These are phyloP conservation scores for Adelges cooleyi DNA, from an alignment of 1,140 invertebrate species.

Conservation along the genomic window DNA sequence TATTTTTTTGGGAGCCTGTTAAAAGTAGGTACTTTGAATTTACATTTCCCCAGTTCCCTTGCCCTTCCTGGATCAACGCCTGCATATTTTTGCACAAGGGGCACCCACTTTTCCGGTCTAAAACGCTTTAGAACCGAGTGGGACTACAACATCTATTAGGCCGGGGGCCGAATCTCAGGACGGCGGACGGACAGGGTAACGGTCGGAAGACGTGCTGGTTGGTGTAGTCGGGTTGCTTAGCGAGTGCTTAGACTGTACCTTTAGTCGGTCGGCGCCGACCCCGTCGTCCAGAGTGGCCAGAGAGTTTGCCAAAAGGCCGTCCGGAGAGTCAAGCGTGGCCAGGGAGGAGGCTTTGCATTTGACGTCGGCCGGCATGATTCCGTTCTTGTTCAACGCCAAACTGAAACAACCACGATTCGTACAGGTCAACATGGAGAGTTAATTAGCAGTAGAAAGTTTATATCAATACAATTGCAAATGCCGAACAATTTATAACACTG, in stretches of 20 bases:
- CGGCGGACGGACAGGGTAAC: constrained; percentile 21
- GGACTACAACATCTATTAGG: constrained; percentile 34
- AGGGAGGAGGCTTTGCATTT: constrained; percentile 38
- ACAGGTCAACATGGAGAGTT: no score
- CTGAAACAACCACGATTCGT: constrained; percentile 41
- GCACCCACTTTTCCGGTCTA: background rate
- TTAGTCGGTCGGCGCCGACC: constrained; percentile 35
- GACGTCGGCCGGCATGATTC: constrained; percentile 42
- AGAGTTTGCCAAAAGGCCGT: constrained; percentile 45
- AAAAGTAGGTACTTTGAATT: no score
- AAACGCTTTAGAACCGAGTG: constrained; percentile 32
- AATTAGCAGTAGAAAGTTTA: no score
- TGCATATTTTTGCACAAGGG: background rate
- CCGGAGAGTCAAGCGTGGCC: constrained; percentile 44
- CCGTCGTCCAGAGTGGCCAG: constrained; percentile 48
- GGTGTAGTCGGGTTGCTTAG: constrained; percentile 31
- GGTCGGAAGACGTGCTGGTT: constrained; percentile 10
- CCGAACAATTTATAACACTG: no score
- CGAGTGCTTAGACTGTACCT: constrained; percentile 32
- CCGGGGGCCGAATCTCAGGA: constrained; percentile 32
- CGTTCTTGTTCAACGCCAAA: constrained; percentile 56
- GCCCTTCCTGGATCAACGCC: no score
- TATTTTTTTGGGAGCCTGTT: no score
- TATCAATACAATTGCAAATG: no score
- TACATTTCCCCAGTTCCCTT: no score